Base-by-base conservation (phyloP, 2,888 invertebrate genomes). In the Spilosoma lubricipeda region DNA sequence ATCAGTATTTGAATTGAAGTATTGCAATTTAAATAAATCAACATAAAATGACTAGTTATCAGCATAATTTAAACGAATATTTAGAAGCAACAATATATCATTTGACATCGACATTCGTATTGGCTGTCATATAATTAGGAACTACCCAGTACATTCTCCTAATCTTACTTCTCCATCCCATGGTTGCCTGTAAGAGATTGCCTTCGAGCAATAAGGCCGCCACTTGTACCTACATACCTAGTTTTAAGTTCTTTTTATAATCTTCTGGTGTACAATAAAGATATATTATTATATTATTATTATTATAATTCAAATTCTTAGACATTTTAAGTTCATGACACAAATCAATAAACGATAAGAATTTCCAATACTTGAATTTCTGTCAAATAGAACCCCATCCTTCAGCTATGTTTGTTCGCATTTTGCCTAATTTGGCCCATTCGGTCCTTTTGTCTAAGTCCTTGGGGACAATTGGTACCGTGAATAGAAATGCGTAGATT, bases 401-500 rank as follows among this genome's bases (percentile, higher is more conserved):
- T 77, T 74, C 39, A 68, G 71, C 67, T 68, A 70, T 52, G 74
- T 63, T 66, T 73, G 66, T 68, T 48, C 71, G 69, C 74, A 76
- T 68, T 75, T 75, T 78, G 68, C 56, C 73, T 75, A 82, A 85
- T 80, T 85, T 70, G 76, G 71, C 71, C 79, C 75, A 82, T 80
- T 85, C 67, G 79, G 74, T 71, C 77, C 78, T 76, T 76, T 79
- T 68, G 73, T 79, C 39, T 52, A 72, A 82, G 76, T 74, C 76
- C 77, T 79, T 72, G 39, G 73, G 68, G 75, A 76, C 76, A 78
- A 71, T 77, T 30, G 80, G 65, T 76, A 79, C 81, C 75, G 73
- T 78, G 79, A 83, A 85, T 82, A 82, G 79, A 76, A 85, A 84
- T 79, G 78, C 70, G 76, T 74, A 81, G 75, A 80, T 82, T 81